Evolutionary conservation across 2,797 vertebrate species (phyloP), one percentile per base, ranked within the genome.

Genomic region (Pseudochaenichthys georgianus): DNA sequence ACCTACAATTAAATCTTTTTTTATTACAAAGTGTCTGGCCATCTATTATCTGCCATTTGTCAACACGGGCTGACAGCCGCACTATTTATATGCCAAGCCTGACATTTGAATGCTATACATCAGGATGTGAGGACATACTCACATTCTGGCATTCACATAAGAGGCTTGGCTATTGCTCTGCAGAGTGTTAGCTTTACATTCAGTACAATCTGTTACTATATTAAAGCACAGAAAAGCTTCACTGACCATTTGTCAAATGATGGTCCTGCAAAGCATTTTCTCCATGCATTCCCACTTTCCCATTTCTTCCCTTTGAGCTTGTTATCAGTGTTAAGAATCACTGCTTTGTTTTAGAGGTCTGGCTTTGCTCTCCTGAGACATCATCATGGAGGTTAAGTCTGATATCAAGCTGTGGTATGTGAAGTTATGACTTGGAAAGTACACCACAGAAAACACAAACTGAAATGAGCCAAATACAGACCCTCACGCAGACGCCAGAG

Each of bases 1-100:
- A 87, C 82, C 89, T 88, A 92, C 93, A 94, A 93, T 91, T 92
- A 91, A 88, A 93, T 83, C 64, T 75, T 81, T 89, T 89, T 90
- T 89, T 60, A 89, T 88, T 81, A 88, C 75, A 77, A 88, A 92
- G 85, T 83, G 78, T 73, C 80, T 58, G 81, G 82, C 82, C 81
- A 82, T 88, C 64, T 48, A 70, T 87, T 81, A 78, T 87, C 77
- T 83, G 80, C 75, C 86, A 90, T 91, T 88, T 90, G 88, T 94
- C 89, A 89, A 60, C 70, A 69, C 54, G 42, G 60, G 55, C 73
- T 78, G 87, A 91, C 90, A 92, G 87, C 83, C 70, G 86, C 75
- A 82, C 93, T 90, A 93, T 93, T 93, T 91, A 90, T 92, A 90
- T 47, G 58, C 61, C 61, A 62, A 62, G 77, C 47, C 87, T 88